phyloP scores from a whole-genome alignment of 2,797 vertebrate genomes.

The Epinephelus malabaricus region DNA sequence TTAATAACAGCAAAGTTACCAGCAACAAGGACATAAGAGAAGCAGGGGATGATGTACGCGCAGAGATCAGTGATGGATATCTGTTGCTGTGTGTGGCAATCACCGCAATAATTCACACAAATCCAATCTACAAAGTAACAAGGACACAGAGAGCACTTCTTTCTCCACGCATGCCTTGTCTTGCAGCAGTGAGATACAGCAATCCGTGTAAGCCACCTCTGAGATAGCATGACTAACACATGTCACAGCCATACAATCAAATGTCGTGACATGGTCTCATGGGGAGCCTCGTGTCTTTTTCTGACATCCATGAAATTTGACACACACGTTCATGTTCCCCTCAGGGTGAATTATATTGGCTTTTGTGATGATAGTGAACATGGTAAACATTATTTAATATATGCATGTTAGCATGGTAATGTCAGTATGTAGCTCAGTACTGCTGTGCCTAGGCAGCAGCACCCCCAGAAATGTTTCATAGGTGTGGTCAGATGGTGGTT shows the following conservation, averaged over 20 bases:
- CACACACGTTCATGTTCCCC: no score
- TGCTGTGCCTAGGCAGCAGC: no score
- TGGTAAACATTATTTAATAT: neutral
- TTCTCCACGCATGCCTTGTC: neutral
- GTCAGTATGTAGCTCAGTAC: neutral
- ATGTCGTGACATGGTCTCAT: neutral
- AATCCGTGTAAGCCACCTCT: neutral
- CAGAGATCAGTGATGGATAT: constrained; percentile 17
- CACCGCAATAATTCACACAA: neutral
- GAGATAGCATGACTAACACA: neutral
- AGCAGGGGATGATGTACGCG: constrained; percentile 7
- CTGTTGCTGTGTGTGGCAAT: neutral
- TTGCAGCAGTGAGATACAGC: neutral
- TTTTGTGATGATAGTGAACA: neutral
- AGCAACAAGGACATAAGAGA: constrained; percentile 37
- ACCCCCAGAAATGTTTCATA: no score
- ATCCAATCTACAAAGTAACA: neutral
- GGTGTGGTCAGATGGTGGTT: no score
- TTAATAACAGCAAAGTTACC: constrained; percentile 50
- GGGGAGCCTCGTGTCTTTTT: neutral
- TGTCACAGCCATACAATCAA: neutral
- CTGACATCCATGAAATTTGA: neutral
- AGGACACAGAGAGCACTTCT: neutral
- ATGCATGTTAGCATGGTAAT: neutral
- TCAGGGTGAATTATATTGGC: neutral